phyloP scores from a whole-genome alignment of 2,888 invertebrate genomes.

The Arctia plantaginis region DNA sequence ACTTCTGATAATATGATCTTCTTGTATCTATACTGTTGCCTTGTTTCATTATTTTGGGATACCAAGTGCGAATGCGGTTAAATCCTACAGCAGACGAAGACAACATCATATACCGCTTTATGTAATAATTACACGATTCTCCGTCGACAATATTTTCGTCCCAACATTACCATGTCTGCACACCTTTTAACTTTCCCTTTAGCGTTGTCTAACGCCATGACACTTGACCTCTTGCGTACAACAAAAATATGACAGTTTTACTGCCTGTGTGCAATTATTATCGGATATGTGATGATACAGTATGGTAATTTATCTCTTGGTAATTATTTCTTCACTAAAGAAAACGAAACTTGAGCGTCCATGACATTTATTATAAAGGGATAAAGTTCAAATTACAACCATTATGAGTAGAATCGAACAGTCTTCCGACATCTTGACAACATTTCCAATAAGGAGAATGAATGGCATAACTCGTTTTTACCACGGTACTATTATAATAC shows the following conservation, averaged over 20 bases:
- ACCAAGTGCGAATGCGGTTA: background rate
- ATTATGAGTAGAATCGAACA: background rate
- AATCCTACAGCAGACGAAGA: background rate
- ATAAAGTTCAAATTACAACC: background rate
- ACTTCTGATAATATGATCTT: too few species aligned
- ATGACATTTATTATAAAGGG: background rate
- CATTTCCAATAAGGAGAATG: too few species aligned
- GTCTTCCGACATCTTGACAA: too few species aligned
- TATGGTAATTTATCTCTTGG: background rate
- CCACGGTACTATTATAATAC: too few species aligned
- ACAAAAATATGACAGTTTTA: slow-evolving; percentile 17
- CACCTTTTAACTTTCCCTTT: slow-evolving; percentile 25
- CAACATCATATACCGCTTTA: slow-evolving; percentile 1
- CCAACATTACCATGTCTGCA: slow-evolving; percentile 3
- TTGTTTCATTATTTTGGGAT: too few species aligned
- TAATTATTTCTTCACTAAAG: background rate
- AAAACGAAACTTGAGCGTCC: background rate
- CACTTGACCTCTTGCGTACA: slow-evolving; percentile 18
- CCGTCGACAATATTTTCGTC: slow-evolving; percentile 7
- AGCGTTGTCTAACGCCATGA: slow-evolving; percentile 11
- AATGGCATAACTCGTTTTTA: too few species aligned
- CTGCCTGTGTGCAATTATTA: slow-evolving; percentile 6
- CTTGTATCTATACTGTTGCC: too few species aligned
- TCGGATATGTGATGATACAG: background rate
- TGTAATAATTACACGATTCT: slow-evolving; percentile 12